Conservation (phyloP, 2,888 invertebrate genomes). For the Drosophila birchii region DNA sequence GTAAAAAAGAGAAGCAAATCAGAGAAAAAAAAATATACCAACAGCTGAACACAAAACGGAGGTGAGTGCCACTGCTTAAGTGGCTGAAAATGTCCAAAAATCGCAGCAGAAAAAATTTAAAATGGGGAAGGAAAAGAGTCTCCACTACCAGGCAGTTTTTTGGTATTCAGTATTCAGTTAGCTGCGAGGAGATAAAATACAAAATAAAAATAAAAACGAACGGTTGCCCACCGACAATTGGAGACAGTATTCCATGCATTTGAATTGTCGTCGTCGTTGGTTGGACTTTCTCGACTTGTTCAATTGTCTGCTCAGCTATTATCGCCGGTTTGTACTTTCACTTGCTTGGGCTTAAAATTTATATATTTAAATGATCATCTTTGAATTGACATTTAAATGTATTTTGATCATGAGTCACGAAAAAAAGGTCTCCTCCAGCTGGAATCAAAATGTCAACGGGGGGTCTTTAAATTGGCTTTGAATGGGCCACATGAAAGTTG, state of each 20-base stretch:
- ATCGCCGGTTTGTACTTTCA: slow-evolving; percentile 61
- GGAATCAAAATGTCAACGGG: slow-evolving; percentile 33
- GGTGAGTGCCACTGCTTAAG: slow-evolving; percentile 76
- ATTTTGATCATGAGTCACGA: slow-evolving; percentile 42
- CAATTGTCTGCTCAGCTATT: slow-evolving; percentile 48
- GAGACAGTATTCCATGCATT: slow-evolving; percentile 53
- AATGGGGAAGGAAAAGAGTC: slow-evolving; percentile 7
- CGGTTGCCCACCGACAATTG: slow-evolving; percentile 36
- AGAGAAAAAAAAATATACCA: slow-evolving; percentile 10
- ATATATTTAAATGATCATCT: slow-evolving; percentile 50
- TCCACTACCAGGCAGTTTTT: slow-evolving; percentile 13
- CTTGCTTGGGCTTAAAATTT: slow-evolving; percentile 52
- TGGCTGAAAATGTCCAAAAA: slow-evolving; percentile 68
- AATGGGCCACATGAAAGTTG: slow-evolving; percentile 16
- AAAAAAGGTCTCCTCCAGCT: background rate
- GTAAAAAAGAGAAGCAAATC: slow-evolving; percentile 21
- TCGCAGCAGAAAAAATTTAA: slow-evolving; percentile 24
- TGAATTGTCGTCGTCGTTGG: slow-evolving; percentile 57
- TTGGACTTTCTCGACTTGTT: slow-evolving; percentile 70
- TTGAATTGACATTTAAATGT: slow-evolving; percentile 50
- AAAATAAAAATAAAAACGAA: slow-evolving; percentile 29
- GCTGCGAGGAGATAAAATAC: slow-evolving; percentile 28
- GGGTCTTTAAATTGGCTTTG: slow-evolving; percentile 1
- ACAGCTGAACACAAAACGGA: slow-evolving; percentile 38
- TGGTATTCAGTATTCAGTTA: slow-evolving; percentile 42